phyloP scores from a whole-genome alignment of 2,113 vertebrate genomes.

The Calidris pugnax region DNA sequence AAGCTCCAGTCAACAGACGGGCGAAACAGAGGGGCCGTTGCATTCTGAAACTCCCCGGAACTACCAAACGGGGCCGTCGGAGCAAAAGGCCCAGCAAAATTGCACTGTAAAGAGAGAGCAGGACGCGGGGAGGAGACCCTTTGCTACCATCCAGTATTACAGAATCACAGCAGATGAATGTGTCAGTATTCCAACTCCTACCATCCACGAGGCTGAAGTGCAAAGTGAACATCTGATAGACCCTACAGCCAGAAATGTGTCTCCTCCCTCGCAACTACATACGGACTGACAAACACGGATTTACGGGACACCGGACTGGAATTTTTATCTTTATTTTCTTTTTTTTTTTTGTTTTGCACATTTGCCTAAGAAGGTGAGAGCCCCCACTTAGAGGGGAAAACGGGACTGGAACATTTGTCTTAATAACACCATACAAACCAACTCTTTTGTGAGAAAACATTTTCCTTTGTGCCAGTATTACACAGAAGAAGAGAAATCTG shows the following conservation, averaged over 20 bases:
- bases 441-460: background rate
- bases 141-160: background rate
- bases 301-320: constrained; percentile 14
- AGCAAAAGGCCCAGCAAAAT: constrained; percentile 84
- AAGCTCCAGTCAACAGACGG: constrained; percentile 8
- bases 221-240: background rate
- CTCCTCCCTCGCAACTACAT: background rate
- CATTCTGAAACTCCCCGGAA: constrained; percentile 80
- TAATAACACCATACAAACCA: background rate
- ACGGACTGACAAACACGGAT: background rate
- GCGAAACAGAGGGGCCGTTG: constrained; percentile 80
- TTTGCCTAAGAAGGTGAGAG: constrained; percentile 19
- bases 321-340: background rate
- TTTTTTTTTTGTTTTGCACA: constrained; percentile 67
- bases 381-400: constrained; percentile 46
- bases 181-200: background rate
- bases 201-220: background rate
- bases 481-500: background rate
- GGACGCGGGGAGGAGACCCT: background rate
- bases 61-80: constrained; percentile 79
- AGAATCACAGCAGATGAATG: background rate
- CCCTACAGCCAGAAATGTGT: background rate
- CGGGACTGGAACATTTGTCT: background rate
- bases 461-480: constrained; percentile 71
- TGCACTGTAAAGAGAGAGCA: constrained; percentile 73